A percentile compares a stretch with the other conserved stretches of the same genome.
Conservation (phyloP, 2,888 invertebrate species). For the Volucella zonaria region DNA sequence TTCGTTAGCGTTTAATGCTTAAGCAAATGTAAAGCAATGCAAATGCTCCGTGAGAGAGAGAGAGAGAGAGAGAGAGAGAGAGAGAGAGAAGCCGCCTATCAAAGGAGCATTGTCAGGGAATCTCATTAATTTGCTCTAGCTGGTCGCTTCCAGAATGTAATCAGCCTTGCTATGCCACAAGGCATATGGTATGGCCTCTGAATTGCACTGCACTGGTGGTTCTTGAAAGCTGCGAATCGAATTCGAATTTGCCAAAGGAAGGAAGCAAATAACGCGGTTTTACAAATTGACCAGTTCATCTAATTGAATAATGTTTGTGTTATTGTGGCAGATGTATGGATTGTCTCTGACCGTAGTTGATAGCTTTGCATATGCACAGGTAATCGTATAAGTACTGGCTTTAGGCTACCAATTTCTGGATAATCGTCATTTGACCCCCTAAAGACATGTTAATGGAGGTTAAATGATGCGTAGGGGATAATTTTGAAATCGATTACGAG, state of each 20-base stretch:
- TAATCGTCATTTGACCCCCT: slow-evolving; percentile 47
- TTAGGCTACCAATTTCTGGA: slow-evolving; percentile 33
- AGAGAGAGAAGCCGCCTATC: slow-evolving; percentile 45
- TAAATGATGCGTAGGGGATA: slow-evolving; percentile 38
- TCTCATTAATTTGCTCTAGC: slow-evolving; percentile 58
- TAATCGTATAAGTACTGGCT: background rate
- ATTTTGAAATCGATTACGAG: too few relatives aligned
- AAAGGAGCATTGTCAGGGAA: slow-evolving; percentile 63
- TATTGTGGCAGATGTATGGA: slow-evolving; percentile 52
- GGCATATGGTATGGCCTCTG: slow-evolving; percentile 38
- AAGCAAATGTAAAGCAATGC: slow-evolving; percentile 65
- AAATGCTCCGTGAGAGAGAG: slow-evolving; percentile 49
- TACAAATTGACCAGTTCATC: slow-evolving; percentile 64
- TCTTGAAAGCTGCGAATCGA: slow-evolving; percentile 15
- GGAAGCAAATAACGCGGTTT: slow-evolving; percentile 58
- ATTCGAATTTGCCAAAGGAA: slow-evolving; percentile 60
- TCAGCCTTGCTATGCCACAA: slow-evolving; percentile 46
- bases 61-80: background rate
- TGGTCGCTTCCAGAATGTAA: slow-evolving; percentile 48
- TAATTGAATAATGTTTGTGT: slow-evolving; percentile 70
- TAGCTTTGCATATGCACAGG: too few relatives aligned
- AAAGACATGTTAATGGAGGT: slow-evolving; percentile 52
- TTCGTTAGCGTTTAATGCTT: slow-evolving; percentile 69
- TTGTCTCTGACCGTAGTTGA: slow-evolving; percentile 1
- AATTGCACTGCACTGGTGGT: slow-evolving; percentile 23